Base-by-base conservation (phyloP, 2,113 vertebrate genomes). In the Micromys minutus region DNA sequence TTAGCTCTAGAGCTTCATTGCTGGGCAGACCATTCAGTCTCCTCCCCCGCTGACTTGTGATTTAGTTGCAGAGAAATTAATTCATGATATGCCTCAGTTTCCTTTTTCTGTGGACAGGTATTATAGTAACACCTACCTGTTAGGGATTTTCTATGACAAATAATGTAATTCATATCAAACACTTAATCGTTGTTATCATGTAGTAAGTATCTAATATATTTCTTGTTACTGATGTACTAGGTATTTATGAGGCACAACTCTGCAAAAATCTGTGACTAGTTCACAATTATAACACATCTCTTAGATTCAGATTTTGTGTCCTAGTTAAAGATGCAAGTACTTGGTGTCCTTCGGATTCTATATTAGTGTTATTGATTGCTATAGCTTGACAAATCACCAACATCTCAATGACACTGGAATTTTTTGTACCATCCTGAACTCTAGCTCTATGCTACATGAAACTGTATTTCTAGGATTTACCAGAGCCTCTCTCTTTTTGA, bases 11-110 rank as follows among this genome's bases (percentile, higher is more conserved):
- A 42, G 55, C 52, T 39, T 50, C 24, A 22, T 29, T 29, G 24
- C 81, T 55, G n/a, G 19, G 47, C 29, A 86, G 50, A 52, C 0
- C 0, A 10, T 42, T 57, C 26, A 47, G 67, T 19, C 63, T 80
- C 16, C 57, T 74, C 50, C 57, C 31, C 71, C 91, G 86, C 72
- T 86, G 63, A 79, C 39, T 71, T 76, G 47, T 71, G 34, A 13
- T 91, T 79, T 88, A 29, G 45, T 59, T 88, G 77, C 71, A 59
- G 75, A 79, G n/a, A 86, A 92, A 31, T 36, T 79, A 47, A 34
- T 93, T 92, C 75, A 83, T 77, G 16, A 52, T 86, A 22, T 93
- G 57, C 75, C 87, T 91, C n/a, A 21, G 7, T 94, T 95, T 91
- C n/a, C n/a, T 50, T 94, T 93, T 95, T 65, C 65, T 91, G 19